Evolutionary conservation across 2,113 vertebrate genomes (phyloP), one percentile per base, ranked within the genome.

Genomic region (Xenopus borealis): DNA sequence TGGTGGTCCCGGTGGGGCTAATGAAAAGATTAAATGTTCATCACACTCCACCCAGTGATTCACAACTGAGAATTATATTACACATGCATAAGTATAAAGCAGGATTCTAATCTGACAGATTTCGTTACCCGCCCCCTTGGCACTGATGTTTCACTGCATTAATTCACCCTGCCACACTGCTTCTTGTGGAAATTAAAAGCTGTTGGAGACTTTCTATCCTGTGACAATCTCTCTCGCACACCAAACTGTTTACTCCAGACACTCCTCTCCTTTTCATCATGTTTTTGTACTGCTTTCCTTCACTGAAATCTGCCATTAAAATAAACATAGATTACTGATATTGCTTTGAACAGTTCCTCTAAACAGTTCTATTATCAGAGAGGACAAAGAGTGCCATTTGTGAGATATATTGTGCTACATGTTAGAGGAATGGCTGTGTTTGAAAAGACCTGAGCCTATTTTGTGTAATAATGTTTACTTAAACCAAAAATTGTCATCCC

Each of bases 391-490:
- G 17, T n/a, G 7, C 53, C 14, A n/a, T 55, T 55, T 55, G 14
- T 8, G 53, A 55, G 7, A 55, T 3, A 55, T 14, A 40, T 58
- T 59, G n/a, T 1, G 9, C 9, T 14, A 13, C 5, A 18, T 17
- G 52, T 11, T 27, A 2, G 53, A 3, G 30, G n/a, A n/a, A 12
- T 52, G 27, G 68, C 53, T 10, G 69, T 20, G 4, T 33, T 53
- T 44, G 68, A 19, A 13, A 58, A 3, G 18, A 55, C 27, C 12
- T n/a, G 44, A n/a, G 16, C 0, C 1, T 23, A 0, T 16, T 44
- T 0, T 8, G 10, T 33, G 7, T 55, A 0, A 47, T 16, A 0
- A 13, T 0, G 1, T 0, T 0, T 0, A 0, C 45, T 6, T 19
- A 16, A 45, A 52, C 4, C 16, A 0, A 0, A 0, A 2, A 9